Evolutionary conservation across 2,113 vertebrate genomes (phyloP).

Genomic region (Andinoacara biseriatus): DNA sequence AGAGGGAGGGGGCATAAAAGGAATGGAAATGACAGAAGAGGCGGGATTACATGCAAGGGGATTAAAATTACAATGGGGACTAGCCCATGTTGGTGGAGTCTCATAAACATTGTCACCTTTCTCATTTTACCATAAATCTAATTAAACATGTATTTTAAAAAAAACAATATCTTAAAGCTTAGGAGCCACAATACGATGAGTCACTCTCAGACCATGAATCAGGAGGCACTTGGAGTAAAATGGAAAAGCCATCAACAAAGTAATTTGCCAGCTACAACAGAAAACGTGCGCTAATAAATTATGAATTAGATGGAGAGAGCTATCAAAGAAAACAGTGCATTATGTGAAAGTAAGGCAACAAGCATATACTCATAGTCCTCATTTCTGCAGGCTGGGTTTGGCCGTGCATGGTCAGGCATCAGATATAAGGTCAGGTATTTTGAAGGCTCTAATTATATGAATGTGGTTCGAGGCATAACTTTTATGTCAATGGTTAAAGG

Average conservation of each 20-base stretch:
- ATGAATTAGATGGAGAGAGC: constrained; percentile 21
- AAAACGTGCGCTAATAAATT: constrained; percentile 41
- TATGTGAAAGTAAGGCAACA: neutral
- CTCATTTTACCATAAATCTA: neutral
- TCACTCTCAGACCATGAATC: constrained; percentile 19
- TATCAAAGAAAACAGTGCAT: constrained; percentile 21
- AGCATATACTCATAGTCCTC: neutral
- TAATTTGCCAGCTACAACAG: constrained; percentile 7
- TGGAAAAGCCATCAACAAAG: constrained; percentile 47
- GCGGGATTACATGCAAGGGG: constrained; percentile 68
- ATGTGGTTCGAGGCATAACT: neutral
- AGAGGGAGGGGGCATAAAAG: constrained; percentile 57
- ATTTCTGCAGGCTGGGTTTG: neutral
- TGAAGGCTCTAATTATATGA: neutral
- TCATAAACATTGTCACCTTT: neutral
- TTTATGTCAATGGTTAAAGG: neutral
- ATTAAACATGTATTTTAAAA: neutral
- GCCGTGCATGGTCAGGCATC: neutral
- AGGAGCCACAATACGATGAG: constrained; percentile 6
- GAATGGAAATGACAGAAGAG: constrained; percentile 50
- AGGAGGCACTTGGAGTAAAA: constrained; percentile 12
- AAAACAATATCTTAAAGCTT: neutral
- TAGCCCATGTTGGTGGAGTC: neutral
- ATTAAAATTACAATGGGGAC: constrained; percentile 38
- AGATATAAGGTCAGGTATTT: neutral